Evolutionary conservation across 1,140 invertebrate genomes (phyloP), one percentile per base, ranked within the genome.

Genomic region (Drosophila varians): DNA sequence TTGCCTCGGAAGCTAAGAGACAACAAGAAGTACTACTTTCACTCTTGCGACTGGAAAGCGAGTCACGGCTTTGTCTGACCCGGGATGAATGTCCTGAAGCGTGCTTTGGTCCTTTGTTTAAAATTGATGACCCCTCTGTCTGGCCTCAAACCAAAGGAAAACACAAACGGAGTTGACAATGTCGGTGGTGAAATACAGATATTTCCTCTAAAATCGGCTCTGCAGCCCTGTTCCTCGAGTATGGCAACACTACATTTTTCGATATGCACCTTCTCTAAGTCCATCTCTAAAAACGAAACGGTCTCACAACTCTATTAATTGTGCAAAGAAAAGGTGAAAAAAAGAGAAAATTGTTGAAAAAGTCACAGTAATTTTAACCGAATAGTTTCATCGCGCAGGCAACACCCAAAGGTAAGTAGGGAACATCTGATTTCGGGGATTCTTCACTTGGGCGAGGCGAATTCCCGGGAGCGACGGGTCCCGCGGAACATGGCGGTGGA

Each of bases 41-140:
- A 84, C 82, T 87, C 70, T 51, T 47, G 45, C 38, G 62, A 57
- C 45, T 47, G 62, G 46, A 42, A 68, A 57, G 36, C 55, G 65
- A 38, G 42, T 23, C 19, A 48, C 56, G 18, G 70, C 56, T 74
- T 77, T 69, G 62, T 79, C 75, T 73, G 80, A 65, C 58, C 55
- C 69, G 80, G 65, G 77, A 77, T 87, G 65, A 77, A 87, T 87
- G 77, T 88, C 84, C 84, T 88, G 84, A 74, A 68, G 54, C 70
- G 75, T 75, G 36, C 36, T 11, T 38, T 14, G 73, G 74, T 86
- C 82, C 82, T 86, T 86, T 86, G 82, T 86, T 84, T 58, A 70
- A 77, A 83, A 71, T 74, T 83, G 74, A 83, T 84, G 64, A 53
- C 53, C 53, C 57, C 43, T 56, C 74, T 84, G 77, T 86, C 79